Conservation (phyloP, 2,888 invertebrate species). For the Hermaeophaga mercurialis region DNA sequence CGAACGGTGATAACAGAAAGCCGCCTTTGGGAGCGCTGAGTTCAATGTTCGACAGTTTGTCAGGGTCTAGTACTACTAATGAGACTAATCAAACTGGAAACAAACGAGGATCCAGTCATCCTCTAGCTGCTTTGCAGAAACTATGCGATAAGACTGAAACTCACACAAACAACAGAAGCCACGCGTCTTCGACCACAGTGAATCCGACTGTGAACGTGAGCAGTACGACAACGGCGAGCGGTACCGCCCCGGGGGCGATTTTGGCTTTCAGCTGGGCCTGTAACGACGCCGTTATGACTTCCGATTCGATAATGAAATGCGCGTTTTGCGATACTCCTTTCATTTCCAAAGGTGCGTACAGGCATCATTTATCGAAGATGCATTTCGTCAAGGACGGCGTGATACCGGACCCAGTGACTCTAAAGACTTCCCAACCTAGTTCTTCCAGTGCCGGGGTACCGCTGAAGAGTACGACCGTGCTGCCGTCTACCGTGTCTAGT, state of each 20-base stretch:
- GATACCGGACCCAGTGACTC: constrained; percentile 74
- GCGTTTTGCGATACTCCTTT: constrained; percentile 95
- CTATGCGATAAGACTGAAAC: constrained; percentile 94
- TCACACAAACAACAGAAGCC: constrained; percentile 60
- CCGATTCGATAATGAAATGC: constrained; percentile 90
- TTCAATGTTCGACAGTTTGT: constrained; percentile 88
- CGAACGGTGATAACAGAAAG: constrained; percentile 64
- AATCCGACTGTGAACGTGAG: constrained; percentile 53
- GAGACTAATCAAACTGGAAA: constrained; percentile 60
- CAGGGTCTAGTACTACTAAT: constrained; percentile 60
- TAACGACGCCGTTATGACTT: constrained; percentile 86
- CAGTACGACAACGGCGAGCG: constrained; percentile 52
- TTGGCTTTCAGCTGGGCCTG: constrained; percentile 94
- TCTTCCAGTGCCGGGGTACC: constrained; percentile 46
- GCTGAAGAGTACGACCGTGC: constrained; percentile 45
- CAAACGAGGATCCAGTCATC: constrained; percentile 80
- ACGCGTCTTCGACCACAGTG: constrained; percentile 49
- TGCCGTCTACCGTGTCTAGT: constrained; percentile 43
- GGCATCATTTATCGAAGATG: constrained; percentile 95
- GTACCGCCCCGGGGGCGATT: constrained; percentile 79
- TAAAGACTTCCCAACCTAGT: constrained; percentile 59
- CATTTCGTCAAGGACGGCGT: constrained; percentile 94
- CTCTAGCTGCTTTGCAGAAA: constrained; percentile 92
- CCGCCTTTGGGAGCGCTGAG: constrained; percentile 77
- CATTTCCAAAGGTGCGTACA: constrained; percentile 94